These are phyloP conservation scores for Caenorhabditis sp. DNA, from an alignment of 2,888 invertebrate species.

Conservation along the genomic window DNA sequence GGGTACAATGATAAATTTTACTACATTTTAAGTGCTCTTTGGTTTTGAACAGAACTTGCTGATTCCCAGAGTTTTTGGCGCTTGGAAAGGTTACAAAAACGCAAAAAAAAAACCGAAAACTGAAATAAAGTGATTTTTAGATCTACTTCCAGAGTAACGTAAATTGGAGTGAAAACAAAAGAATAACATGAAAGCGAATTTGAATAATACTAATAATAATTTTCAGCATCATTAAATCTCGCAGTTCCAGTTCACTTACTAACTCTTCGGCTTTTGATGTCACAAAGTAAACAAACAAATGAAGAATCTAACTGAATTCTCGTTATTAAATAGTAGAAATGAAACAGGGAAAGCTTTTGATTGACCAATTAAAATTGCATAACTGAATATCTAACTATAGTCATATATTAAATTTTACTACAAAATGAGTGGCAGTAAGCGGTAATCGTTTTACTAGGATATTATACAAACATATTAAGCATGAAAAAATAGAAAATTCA, in stretches of 20 bases:
- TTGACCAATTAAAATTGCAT: constrained; percentile 1
- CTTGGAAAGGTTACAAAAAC: no score
- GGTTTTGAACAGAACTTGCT: no score
- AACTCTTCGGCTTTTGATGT: neutral
- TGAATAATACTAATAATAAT: no score
- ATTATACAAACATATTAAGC: neutral
- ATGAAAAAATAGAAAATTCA: neutral
- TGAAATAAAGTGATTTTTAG: no score
- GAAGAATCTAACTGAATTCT: neutral
- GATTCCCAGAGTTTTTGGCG: no score
- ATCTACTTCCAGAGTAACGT: no score
- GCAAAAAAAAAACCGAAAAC: no score
- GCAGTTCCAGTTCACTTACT: neutral
- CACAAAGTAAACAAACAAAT: neutral
- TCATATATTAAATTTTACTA: neutral
- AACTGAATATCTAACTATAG: neutral
- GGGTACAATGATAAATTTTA: no score
- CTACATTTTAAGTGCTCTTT: no score
- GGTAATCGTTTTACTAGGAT: neutral
- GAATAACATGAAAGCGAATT: neutral
- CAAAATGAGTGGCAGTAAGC: neutral
- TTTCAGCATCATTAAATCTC: neutral
- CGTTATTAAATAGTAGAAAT: neutral
- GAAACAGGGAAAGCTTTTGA: neutral
- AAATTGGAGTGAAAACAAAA: neutral